These are phyloP conservation scores for Zootermopsis nevadensis DNA, from an alignment of 2,888 invertebrate species.

Conservation along the genomic window DNA sequence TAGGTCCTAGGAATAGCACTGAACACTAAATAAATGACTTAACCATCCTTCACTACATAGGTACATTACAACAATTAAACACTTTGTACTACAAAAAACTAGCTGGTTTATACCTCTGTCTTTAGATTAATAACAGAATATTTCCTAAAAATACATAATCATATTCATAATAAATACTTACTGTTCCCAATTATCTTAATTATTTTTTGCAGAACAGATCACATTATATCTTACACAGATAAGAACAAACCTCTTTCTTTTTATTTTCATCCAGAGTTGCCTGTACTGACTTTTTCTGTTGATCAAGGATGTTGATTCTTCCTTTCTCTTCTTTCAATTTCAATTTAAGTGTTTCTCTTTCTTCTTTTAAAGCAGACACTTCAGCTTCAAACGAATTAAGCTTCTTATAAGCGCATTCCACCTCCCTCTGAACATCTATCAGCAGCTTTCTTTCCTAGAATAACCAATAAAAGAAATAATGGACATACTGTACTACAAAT, in stretches of 20 bases:
- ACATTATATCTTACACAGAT: too few species aligned
- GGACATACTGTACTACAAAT: background rate
- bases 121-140: too few species aligned
- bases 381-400: slow-evolving; percentile 65
- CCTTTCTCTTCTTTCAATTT: slow-evolving; percentile 67
- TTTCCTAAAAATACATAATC: too few species aligned
- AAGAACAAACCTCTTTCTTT: slow-evolving; percentile 61
- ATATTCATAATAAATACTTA: too few species aligned
- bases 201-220: too few species aligned
- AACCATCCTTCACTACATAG: too few species aligned
- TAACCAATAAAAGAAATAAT: slow-evolving; percentile 38
- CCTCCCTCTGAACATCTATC: slow-evolving; percentile 59
- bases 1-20: too few species aligned
- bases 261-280: slow-evolving; percentile 66
- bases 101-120: too few species aligned
- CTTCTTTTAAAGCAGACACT: slow-evolving; percentile 62
- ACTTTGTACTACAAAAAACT: too few species aligned
- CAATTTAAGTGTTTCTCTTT: slow-evolving; percentile 67
- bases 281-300: slow-evolving; percentile 68
- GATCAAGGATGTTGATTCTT: slow-evolving; percentile 66
- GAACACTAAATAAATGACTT: too few species aligned
- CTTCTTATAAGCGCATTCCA: slow-evolving; percentile 61
- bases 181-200: too few species aligned
- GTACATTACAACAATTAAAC: too few species aligned
- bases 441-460: slow-evolving; percentile 56